Percentiles rank a stretch among this genome's conserved stretches.
phyloP scores from a whole-genome alignment of 2,113 vertebrate species.

The Bagarius yarrelli region DNA sequence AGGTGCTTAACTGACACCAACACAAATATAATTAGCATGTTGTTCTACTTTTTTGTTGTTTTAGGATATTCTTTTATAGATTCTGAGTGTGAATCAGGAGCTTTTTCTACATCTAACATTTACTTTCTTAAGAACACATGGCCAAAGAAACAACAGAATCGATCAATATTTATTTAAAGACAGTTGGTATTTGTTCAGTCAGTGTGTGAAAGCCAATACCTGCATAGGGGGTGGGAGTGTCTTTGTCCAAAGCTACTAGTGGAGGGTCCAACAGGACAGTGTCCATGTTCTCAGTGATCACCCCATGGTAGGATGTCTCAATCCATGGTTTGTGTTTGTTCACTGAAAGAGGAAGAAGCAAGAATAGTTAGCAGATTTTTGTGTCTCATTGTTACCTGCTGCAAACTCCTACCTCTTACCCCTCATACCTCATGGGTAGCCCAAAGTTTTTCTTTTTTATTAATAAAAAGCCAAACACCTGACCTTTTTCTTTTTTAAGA shows the following conservation, averaged over 20 bases:
- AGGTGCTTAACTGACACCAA: neutral
- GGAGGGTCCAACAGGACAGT: conserved; percentile 95
- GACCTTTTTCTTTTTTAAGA: no score
- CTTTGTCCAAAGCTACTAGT: conserved; percentile 93
- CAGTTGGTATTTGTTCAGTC: neutral
- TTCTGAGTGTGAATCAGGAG: neutral
- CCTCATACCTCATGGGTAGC: neutral
- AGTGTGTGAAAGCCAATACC: conserved; percentile 67
- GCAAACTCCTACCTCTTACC: neutral
- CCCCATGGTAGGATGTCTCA: conserved; percentile 94
- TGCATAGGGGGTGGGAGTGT: conserved; percentile 90
- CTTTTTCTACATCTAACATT: no score
- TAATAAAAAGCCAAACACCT: no score
- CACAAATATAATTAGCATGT: conserved; percentile 11
- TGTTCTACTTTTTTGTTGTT: no score
- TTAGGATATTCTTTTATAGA: no score
- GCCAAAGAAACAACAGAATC: neutral
- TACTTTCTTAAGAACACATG: neutral
- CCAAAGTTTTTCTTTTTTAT: neutral
- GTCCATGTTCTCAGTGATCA: conserved; percentile 94
- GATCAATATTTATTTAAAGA: neutral
- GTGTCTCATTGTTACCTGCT: neutral
- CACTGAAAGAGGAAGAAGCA: conserved; percentile 68
- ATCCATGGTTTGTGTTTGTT: conserved; percentile 99
- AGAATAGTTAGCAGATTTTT: neutral